phyloP scores from a whole-genome alignment of 2,797 vertebrate species.

The Harpagifer antarcticus region DNA sequence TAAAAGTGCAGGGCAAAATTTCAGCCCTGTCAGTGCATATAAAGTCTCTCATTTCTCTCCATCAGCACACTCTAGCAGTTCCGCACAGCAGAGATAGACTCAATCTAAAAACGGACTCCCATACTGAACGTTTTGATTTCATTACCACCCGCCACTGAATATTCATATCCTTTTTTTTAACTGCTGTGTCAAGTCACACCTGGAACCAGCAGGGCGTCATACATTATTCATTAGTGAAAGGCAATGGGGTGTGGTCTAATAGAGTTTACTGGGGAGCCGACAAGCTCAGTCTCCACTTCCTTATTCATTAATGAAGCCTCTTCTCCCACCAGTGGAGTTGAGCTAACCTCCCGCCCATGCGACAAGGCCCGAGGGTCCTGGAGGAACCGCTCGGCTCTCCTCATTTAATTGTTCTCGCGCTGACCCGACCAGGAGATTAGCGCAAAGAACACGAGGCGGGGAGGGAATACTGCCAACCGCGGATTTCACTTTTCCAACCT shows the following conservation, averaged over 20 bases:
- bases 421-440: conserved; percentile 72
- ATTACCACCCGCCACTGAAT: conserved; percentile 86
- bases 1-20: conserved; percentile 84
- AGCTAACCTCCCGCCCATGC: conserved; percentile 67
- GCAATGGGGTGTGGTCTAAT: conserved; percentile 85
- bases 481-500: conserved; percentile 60
- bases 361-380: conserved; percentile 63
- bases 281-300: conserved; percentile 74
- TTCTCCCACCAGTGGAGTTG: conserved; percentile 67
- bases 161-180: conserved; percentile 84
- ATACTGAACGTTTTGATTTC: conserved; percentile 86
- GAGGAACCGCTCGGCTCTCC: conserved; percentile 66
- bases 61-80: conserved; percentile 85
- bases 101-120: conserved; percentile 82
- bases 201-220: conserved; percentile 78
- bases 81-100: conserved; percentile 76
- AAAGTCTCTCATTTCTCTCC: conserved; percentile 86
- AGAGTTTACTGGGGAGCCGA: conserved; percentile 77
- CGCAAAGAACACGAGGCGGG: conserved; percentile 43
- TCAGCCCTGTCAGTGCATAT: conserved; percentile 86
- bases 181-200: conserved; percentile 81
- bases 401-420: conserved; percentile 78
- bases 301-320: conserved; percentile 82
- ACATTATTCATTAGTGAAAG: conserved; percentile 85
- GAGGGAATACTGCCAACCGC: conserved; percentile 53